Conservation (phyloP, 2,797 vertebrate species). For the Channallabes apus region DNA sequence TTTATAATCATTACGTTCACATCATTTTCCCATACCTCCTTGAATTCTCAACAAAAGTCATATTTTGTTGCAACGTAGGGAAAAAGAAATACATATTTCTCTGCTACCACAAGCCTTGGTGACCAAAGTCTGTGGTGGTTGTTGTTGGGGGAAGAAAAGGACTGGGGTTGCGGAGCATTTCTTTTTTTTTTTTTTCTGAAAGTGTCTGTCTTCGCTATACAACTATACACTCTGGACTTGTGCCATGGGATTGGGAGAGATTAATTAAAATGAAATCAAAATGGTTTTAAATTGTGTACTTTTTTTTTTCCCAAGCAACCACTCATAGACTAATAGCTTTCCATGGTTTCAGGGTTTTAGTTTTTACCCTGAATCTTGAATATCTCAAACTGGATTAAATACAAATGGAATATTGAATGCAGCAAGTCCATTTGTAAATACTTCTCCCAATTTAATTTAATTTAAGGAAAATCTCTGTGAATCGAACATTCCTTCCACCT, state of each 20-base stretch:
- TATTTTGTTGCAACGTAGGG: not conserved
- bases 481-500: not conserved
- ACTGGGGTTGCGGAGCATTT: slow-evolving; percentile 18
- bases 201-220: slow-evolving; percentile 18
- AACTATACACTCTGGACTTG: slow-evolving; percentile 31
- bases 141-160: not conserved
- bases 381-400: not conserved
- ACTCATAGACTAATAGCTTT: not conserved
- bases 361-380: not conserved
- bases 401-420: not conserved
- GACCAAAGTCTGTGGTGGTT: not conserved
- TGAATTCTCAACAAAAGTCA: not conserved
- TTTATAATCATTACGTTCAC: not conserved
- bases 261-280: slow-evolving; percentile 27
- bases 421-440: not conserved
- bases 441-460: not conserved
- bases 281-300: slow-evolving; percentile 20
- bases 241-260: slow-evolving; percentile 26
- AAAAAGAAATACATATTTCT: not conserved
- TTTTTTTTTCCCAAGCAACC: not conserved
- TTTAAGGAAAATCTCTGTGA: not conserved
- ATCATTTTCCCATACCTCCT: not conserved
- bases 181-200: not conserved
- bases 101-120: not conserved
- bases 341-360: not conserved